Base-by-base conservation (phyloP, 2,888 invertebrate species). In the Calameuta idolon region DNA sequence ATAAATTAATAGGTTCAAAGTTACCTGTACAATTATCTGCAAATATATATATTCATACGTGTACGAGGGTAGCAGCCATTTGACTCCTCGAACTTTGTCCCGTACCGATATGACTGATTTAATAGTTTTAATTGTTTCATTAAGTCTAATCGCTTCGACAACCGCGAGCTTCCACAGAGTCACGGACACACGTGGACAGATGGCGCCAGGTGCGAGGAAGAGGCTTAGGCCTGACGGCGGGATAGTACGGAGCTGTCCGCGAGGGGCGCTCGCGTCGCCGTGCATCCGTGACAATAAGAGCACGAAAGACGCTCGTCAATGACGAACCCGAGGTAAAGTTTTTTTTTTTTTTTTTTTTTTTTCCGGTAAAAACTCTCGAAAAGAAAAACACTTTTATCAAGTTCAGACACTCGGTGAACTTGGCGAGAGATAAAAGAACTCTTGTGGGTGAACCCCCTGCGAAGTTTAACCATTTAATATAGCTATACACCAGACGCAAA, bases 371-470 rank as follows among this genome's bases (percentile, higher is more conserved):
- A 80, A 79, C 82, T 80, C 69, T 75, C 73, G 81, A 82, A 84
- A 89, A 88, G 89, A 87, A 90, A 89, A 89, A 89, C 88, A 88
- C 85, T 89, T 90, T 90, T 90, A 90, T 90, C 90, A 89, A 88
- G 84, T 85, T 78, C 83, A 85, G 83, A 87, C 90, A 89, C 88
- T 87, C 87, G 86, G 82, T 81, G 83, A 88, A 88, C 86, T 84
- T 83, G 84, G 85, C 86, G 81, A 83, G 81, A 83, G 87, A 87
- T 87, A 85, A 83, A 85, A 85, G 85, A 86, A 87, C 84, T 84
- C 84, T 84, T 79, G 81, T 80, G 81, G 87, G 81, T 80, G 81
- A 87, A 83, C 84, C 85, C 34, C 30, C 34, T 34, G 82, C 84
- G 80, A 89, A 89, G 86, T 90, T 88, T 83, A 82, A 83, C 87